Conservation (phyloP, 2,888 invertebrate genomes). For the Drosophila paranaensis region DNA sequence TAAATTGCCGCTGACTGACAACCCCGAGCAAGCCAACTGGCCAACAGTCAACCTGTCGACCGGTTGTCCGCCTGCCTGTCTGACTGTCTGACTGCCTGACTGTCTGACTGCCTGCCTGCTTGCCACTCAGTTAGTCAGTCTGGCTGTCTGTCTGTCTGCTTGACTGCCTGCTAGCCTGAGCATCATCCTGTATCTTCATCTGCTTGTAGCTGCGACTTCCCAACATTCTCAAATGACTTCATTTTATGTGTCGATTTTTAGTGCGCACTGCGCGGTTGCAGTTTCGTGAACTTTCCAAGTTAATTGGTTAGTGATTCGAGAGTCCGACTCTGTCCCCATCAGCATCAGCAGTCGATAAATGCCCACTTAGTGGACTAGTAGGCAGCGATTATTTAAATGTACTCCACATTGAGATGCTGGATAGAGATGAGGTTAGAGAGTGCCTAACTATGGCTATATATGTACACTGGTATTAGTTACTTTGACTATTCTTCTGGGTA, state of each 20-base stretch:
- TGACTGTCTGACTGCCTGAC: constrained; percentile 10
- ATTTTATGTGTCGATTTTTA: constrained; percentile 79
- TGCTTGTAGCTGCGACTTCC: constrained; percentile 43
- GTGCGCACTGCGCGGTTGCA: constrained; percentile 72
- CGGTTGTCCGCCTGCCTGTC: constrained; percentile 45
- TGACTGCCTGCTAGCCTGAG: constrained; percentile 14
- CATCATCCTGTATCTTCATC: constrained; percentile 48
- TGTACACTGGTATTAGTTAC: not conserved
- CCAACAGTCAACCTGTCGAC: constrained; percentile 52
- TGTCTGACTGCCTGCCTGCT: constrained; percentile 8
- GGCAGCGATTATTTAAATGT: constrained; percentile 1
- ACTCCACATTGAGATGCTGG: not conserved
- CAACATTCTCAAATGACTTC: constrained; percentile 74
- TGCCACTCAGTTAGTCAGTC: constrained; percentile 18
- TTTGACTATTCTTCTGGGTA: not conserved
- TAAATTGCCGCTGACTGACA: constrained; percentile 73
- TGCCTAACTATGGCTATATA: not conserved
- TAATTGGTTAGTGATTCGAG: constrained; percentile 75
- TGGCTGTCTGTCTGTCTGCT: not conserved
- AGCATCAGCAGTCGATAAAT: constrained; percentile 33
- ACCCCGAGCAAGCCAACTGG: constrained; percentile 37
- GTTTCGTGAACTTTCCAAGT: constrained; percentile 71
- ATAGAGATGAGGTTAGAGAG: not conserved
- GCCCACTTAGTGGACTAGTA: constrained; percentile 27
- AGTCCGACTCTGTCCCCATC: constrained; percentile 11